Percentiles rank a stretch among this genome's conserved stretches.
phyloP scores from a whole-genome alignment of 1,140 invertebrate genomes.

The Fopius arisanus region DNA sequence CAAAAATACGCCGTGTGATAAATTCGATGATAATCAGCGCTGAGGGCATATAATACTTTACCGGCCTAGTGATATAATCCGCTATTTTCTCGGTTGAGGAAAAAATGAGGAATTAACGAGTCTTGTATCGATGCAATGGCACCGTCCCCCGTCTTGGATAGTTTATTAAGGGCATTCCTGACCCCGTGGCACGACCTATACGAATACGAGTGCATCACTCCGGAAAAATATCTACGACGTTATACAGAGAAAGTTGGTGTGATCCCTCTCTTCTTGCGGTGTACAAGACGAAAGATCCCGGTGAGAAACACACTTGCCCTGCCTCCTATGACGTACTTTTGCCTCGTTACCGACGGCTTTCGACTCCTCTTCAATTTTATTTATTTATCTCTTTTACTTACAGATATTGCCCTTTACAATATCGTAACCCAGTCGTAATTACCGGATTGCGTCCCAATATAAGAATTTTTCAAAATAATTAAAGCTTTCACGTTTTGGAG shows the following conservation, averaged over 20 bases:
- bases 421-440: too few relatives aligned
- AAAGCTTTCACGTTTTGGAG: too few relatives aligned
- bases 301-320: slow-evolving; percentile 10
- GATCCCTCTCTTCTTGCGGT: slow-evolving; percentile 27
- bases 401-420: too few relatives aligned
- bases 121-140: not conserved
- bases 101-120: too few relatives aligned
- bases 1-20: too few relatives aligned
- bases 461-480: too few relatives aligned
- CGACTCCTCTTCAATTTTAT: slow-evolving; percentile 22
- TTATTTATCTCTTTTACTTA: too few relatives aligned
- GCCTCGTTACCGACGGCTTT: slow-evolving; percentile 26
- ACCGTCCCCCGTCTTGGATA: slow-evolving; percentile 36
- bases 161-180: slow-evolving; percentile 60
- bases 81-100: too few relatives aligned
- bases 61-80: too few relatives aligned
- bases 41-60: too few relatives aligned
- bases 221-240: slow-evolving; percentile 2
- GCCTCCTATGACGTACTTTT: slow-evolving; percentile 13
- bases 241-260: slow-evolving; percentile 51
- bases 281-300: not conserved
- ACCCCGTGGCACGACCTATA: slow-evolving; percentile 51
- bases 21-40: too few relatives aligned
- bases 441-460: too few relatives aligned
- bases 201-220: slow-evolving; percentile 32